Percentiles rank a stretch among this genome's conserved stretches.
Evolutionary conservation across 2,797 vertebrate genomes (phyloP).

Genomic region (Cynodonichthys magdalenae): DNA sequence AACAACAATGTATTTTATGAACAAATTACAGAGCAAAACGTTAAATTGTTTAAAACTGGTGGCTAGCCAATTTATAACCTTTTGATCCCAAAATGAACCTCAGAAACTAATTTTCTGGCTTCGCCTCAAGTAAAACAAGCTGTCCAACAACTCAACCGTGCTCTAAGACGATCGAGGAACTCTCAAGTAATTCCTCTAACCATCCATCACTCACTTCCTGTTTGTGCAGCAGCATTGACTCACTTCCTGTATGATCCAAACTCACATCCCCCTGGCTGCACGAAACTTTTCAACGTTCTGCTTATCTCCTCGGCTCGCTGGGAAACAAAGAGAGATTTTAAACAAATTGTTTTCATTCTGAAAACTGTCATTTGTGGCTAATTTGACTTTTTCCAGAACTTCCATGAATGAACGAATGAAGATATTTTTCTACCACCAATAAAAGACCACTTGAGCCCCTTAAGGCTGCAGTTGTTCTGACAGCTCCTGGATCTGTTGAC

Average conservation of each 20-base stretch:
- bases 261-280: conserved; percentile 38
- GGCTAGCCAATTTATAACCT: not conserved
- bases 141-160: conserved; percentile 49
- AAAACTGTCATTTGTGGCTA: too few species aligned
- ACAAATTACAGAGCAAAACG: not conserved
- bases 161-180: conserved; percentile 45
- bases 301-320: conserved; percentile 66
- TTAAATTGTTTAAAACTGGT: not conserved
- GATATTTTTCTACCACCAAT: too few species aligned
- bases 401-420: too few species aligned
- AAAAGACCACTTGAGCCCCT: too few species aligned
- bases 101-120: conserved; percentile 36
- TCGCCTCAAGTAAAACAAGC: conserved; percentile 29
- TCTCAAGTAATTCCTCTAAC: conserved; percentile 50
- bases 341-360: too few species aligned
- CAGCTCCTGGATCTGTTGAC: conserved; percentile 43
- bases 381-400: too few species aligned
- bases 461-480: not conserved
- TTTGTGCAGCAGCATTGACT: conserved; percentile 61
- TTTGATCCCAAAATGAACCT: not conserved
- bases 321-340: conserved; percentile 38
- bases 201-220: conserved; percentile 76
- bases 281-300: conserved; percentile 49
- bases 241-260: conserved; percentile 66
- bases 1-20: not conserved